These are phyloP conservation scores for Malacosoma neustria DNA, from an alignment of 2,888 invertebrate genomes.

Conservation along the genomic window DNA sequence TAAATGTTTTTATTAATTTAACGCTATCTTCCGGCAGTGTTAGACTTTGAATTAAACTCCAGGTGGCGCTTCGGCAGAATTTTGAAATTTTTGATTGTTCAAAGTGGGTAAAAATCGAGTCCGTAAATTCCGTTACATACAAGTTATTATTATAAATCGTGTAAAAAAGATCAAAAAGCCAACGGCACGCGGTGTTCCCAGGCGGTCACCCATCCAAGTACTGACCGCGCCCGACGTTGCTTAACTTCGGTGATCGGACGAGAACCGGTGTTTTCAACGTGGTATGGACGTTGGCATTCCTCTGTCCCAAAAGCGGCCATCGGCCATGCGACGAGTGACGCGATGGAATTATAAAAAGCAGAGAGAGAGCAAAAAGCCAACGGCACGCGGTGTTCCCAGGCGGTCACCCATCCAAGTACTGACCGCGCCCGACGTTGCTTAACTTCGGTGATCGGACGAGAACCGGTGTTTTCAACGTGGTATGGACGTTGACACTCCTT, in stretches of 20 bases:
- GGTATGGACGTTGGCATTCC: conserved; percentile 42
- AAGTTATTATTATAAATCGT: too few species aligned
- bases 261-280: conserved; percentile 61
- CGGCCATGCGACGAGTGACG: too few species aligned
- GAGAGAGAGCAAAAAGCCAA: conserved; percentile 30
- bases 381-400: conserved; percentile 43
- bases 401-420: conserved; percentile 66
- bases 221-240: conserved; percentile 59
- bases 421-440: conserved; percentile 59
- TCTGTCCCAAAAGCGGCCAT: background rate
- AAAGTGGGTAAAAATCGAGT: too few species aligned
- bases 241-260: conserved; percentile 65
- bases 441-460: conserved; percentile 66
- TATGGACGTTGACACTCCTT: conserved; percentile 53
- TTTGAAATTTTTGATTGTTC: too few species aligned
- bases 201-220: conserved; percentile 66
- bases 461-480: conserved; percentile 58
- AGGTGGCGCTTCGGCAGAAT: too few species aligned
- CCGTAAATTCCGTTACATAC: too few species aligned
- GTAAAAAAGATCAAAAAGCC: conserved; percentile 37
- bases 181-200: conserved; percentile 43
- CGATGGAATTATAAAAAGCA: too few species aligned
- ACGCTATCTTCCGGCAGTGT: too few species aligned
- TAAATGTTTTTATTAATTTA: too few species aligned
- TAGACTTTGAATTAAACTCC: too few species aligned